Conservation (phyloP, 2,888 invertebrate species). For the Mycalesis mineus region DNA sequence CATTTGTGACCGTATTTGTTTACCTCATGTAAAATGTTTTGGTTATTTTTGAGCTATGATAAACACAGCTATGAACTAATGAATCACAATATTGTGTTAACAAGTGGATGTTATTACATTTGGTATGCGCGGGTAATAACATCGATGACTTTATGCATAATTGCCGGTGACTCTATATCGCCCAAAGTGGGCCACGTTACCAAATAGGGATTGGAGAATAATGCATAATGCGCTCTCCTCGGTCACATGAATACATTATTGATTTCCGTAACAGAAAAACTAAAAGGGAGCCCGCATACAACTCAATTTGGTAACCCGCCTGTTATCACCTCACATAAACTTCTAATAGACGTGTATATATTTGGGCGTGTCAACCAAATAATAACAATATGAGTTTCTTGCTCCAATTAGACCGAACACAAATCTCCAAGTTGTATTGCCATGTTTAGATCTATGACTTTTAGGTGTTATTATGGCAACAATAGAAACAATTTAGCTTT, state of each 20-base stretch:
- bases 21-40: background rate
- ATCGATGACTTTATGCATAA: constrained; percentile 12
- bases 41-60: background rate
- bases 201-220: constrained; percentile 49
- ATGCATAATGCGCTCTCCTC: constrained; percentile 39
- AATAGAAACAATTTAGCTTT: too few species aligned
- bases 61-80: background rate
- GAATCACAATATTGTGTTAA: background rate
- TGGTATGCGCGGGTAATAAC: constrained; percentile 2
- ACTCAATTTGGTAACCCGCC: constrained; percentile 37
- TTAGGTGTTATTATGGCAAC: too few species aligned
- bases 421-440: too few species aligned
- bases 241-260: constrained; percentile 58
- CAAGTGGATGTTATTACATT: background rate
- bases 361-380: constrained; percentile 40
- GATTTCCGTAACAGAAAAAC: constrained; percentile 51
- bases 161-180: constrained; percentile 51
- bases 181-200: constrained; percentile 49
- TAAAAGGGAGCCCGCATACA: constrained; percentile 49
- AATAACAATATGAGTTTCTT: too few species aligned
- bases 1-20: background rate
- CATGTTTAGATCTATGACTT: too few species aligned
- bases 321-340: constrained; percentile 36
- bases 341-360: constrained; percentile 27
- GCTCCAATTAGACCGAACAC: too few species aligned